Conservation (phyloP, 2,113 vertebrate species). For the Shinisaurus crocodilurus region DNA sequence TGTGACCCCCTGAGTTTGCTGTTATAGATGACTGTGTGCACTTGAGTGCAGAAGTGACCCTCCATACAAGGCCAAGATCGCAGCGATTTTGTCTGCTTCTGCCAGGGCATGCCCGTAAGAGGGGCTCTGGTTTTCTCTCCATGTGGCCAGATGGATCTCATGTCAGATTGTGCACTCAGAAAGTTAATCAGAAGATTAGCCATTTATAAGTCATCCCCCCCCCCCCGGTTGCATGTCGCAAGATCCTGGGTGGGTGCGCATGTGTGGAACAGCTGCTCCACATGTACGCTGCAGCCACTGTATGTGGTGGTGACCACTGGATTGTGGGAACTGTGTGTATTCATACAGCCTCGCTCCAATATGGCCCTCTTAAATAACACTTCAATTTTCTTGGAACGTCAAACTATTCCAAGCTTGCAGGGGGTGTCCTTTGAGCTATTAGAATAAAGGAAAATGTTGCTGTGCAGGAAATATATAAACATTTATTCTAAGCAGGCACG, state of each 20-base stretch:
- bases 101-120: not conserved
- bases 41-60: no score
- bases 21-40: no score
- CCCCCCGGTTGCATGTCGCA: not conserved
- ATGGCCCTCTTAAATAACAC: not conserved
- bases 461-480: not conserved
- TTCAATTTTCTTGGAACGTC: not conserved
- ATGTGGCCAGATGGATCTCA: not conserved
- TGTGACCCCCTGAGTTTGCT: no score
- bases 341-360: not conserved
- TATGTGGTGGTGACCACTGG: no score
- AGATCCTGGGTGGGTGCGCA: not conserved
- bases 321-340: not conserved
- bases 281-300: not conserved
- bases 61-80: not conserved
- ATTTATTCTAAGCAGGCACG: not conserved
- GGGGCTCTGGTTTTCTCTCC: not conserved
- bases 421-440: no score
- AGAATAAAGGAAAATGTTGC: not conserved
- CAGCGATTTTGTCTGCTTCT: not conserved
- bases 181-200: not conserved
- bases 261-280: not conserved
- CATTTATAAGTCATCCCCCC: not conserved
- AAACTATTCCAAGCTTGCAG: not conserved
- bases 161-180: not conserved